Evolutionary conservation across 2,113 vertebrate species (phyloP).

Genomic region (Nipponia nippon): DNA sequence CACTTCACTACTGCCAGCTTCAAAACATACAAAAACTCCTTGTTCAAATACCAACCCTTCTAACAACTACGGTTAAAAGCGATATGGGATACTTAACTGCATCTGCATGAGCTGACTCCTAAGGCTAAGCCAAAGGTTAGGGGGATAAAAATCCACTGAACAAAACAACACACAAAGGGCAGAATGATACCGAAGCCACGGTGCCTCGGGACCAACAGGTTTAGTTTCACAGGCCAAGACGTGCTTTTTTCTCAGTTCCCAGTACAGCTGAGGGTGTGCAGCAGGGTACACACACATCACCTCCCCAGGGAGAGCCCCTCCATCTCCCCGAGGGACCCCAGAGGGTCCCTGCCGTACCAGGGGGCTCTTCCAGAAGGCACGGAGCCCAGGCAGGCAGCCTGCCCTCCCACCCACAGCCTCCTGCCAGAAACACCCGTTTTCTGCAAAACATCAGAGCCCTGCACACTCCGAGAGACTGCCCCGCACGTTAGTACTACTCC

Average conservation of each 20-base stretch:
- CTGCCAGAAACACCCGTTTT: background rate
- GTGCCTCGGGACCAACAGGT: background rate
- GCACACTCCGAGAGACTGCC: background rate
- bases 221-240: background rate
- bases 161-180: background rate
- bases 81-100: background rate
- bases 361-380: background rate
- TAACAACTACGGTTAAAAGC: background rate
- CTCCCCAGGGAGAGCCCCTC: background rate
- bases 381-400: background rate
- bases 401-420: background rate
- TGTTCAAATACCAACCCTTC: constrained; percentile 4
- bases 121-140: background rate
- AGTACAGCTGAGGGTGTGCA: background rate
- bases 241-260: rapidly evolving
- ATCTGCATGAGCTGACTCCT: background rate
- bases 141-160: background rate
- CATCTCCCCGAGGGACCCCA: rapidly evolving
- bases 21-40: constrained; percentile 4
- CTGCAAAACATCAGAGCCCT: background rate
- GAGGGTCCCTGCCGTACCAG: background rate
- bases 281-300: background rate
- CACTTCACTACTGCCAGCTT: constrained; percentile 16
- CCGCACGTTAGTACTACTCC: rapidly evolving
- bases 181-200: rapidly evolving